These are phyloP conservation scores for Shinisaurus crocodilurus DNA, from an alignment of 2,113 vertebrate species.

Conservation along the genomic window DNA sequence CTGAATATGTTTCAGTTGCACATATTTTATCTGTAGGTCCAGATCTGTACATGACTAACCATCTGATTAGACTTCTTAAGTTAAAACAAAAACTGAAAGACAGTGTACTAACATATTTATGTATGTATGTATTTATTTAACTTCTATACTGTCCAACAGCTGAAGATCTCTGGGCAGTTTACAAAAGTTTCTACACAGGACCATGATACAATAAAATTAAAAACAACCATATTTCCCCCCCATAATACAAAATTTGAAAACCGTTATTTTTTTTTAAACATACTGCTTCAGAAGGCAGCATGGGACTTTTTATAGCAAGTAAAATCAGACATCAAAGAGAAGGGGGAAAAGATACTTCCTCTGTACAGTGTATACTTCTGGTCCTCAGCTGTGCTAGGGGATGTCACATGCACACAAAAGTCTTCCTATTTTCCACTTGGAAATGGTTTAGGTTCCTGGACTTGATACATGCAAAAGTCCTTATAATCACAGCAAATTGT, in stretches of 20 bases:
- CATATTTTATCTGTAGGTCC: no score
- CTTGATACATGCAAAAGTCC: not conserved
- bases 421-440: no score
- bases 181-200: no score
- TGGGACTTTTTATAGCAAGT: not conserved
- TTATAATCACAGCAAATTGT: not conserved
- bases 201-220: no score
- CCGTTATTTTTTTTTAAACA: no score
- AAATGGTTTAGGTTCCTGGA: not conserved
- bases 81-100: not conserved
- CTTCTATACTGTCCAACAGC: no score
- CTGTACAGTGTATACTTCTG: not conserved
- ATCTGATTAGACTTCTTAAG: not conserved
- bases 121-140: no score
- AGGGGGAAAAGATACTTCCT: not conserved
- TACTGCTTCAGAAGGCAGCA: not conserved
- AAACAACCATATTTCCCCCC: no score
- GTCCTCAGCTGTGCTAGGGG: no score
- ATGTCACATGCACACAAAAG: no score
- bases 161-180: no score
- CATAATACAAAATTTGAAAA: no score
- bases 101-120: not conserved
- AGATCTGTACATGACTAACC: not conserved
- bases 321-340: not conserved
- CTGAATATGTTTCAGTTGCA: not conserved